Conservation (phyloP, 2,888 invertebrate genomes). For the Anoncus sp. region DNA sequence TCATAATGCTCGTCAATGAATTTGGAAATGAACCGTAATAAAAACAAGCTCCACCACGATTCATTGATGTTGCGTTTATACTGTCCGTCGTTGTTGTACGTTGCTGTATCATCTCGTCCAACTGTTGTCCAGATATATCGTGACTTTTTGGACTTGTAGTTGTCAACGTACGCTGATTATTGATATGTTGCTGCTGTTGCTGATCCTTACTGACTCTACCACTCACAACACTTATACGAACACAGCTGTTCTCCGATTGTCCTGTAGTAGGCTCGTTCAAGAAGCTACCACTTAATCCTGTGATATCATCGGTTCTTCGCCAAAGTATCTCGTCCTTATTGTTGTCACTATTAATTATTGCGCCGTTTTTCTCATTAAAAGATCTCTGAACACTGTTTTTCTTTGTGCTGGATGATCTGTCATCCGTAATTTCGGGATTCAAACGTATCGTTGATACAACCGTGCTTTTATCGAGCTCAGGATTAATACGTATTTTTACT, state of each 20-base stretch:
- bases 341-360: slow-evolving; percentile 16
- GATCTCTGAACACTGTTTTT: slow-evolving; percentile 48
- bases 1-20: slow-evolving; percentile 85
- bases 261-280: slow-evolving; percentile 70
- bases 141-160: slow-evolving; percentile 49
- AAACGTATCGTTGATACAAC: slow-evolving; percentile 77
- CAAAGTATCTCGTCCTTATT: slow-evolving; percentile 57
- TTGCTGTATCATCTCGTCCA: slow-evolving; percentile 84
- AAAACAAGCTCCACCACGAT: slow-evolving; percentile 85
- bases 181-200: no score
- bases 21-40: slow-evolving; percentile 87
- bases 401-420: slow-evolving; percentile 60
- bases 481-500: slow-evolving; percentile 89
- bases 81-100: slow-evolving; percentile 74
- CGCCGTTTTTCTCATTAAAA: slow-evolving; percentile 17
- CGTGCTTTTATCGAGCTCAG: slow-evolving; percentile 84
- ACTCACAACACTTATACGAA: slow-evolving; percentile 85
- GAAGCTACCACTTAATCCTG: slow-evolving; percentile 71
- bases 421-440: slow-evolving; percentile 70
- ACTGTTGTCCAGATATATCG: slow-evolving; percentile 32
- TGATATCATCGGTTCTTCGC: slow-evolving; percentile 67
- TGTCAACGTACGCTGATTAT: slow-evolving; percentile 41
- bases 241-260: slow-evolving; percentile 83
- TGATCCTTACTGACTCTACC: slow-evolving; percentile 80
- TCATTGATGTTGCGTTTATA: slow-evolving; percentile 73